phyloP scores from a whole-genome alignment of 1,140 invertebrate genomes.

The Leptonema lineaticorne region DNA sequence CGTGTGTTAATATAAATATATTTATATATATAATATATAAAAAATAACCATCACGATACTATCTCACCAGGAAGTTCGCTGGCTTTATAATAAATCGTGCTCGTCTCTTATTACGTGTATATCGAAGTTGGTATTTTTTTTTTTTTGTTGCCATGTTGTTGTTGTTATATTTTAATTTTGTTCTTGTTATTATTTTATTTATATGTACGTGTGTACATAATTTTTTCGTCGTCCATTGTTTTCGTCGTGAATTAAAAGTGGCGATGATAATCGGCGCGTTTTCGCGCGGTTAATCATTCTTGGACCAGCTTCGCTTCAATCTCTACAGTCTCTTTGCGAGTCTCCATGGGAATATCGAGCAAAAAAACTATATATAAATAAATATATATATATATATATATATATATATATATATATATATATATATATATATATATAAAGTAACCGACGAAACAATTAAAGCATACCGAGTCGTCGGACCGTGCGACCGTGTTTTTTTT shows the following conservation, averaged over 20 bases:
- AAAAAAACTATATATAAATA: too few relatives aligned
- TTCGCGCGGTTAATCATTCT: not conserved
- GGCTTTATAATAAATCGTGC: not conserved
- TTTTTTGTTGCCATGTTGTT: too few relatives aligned
- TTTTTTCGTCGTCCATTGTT: not conserved
- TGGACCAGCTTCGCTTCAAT: not conserved
- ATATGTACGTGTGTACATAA: too few relatives aligned
- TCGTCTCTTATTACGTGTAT: not conserved
- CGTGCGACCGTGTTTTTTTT: conserved; percentile 4
- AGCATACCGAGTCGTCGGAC: not conserved
- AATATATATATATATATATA: too few relatives aligned
- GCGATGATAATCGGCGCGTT: not conserved
- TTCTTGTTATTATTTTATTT: too few relatives aligned
- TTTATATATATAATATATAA: too few relatives aligned
- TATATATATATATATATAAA: too few relatives aligned
- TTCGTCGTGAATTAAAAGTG: not conserved
- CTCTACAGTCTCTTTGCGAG: too few relatives aligned
- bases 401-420: too few relatives aligned
- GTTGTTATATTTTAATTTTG: too few relatives aligned
- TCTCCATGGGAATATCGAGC: too few relatives aligned
- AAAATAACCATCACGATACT: not conserved
- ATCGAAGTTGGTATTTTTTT: too few relatives aligned
- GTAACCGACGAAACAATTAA: not conserved
- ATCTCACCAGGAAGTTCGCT: not conserved
- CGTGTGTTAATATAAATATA: not conserved